A percentile compares a stretch with the other conserved stretches of the same genome.
Evolutionary conservation across 2,113 vertebrate genomes (phyloP).

Genomic region (Malurus cyaneus): DNA sequence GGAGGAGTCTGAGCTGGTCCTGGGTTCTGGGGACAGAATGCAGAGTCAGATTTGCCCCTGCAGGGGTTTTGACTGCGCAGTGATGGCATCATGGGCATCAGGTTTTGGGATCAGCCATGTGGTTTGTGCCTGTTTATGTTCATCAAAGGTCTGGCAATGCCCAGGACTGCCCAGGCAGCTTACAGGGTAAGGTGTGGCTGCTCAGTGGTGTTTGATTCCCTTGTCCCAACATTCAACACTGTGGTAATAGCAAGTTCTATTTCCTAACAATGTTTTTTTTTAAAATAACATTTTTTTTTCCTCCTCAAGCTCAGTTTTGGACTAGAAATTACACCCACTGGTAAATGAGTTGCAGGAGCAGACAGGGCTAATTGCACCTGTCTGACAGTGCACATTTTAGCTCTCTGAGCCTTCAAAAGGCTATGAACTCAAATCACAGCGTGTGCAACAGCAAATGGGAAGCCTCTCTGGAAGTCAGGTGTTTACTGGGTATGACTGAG

Average conservation of each 20-base stretch:
- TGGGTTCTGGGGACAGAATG: not conserved
- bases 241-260: not conserved
- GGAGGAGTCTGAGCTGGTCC: not conserved
- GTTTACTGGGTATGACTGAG: not conserved
- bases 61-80: not conserved
- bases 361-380: not conserved
- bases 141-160: not conserved
- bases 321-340: not conserved
- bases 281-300: not conserved
- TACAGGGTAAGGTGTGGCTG: not conserved
- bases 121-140: not conserved
- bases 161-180: not conserved
- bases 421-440: not conserved
- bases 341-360: not conserved
- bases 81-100: rapidly evolving
- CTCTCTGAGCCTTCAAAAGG: not conserved
- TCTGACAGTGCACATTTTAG: not conserved
- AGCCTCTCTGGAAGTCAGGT: not conserved
- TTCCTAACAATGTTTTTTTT: not conserved
- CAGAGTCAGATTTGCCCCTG: not conserved
- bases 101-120: not conserved
- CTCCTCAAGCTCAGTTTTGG: not conserved
- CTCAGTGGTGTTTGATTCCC: not conserved
- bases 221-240: not conserved
- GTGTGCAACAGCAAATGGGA: not conserved